A percentile compares a stretch with the other conserved stretches of the same genome.
These are phyloP conservation scores for Plemyria rubiginata DNA, from an alignment of 2,888 invertebrate species.

Conservation along the genomic window DNA sequence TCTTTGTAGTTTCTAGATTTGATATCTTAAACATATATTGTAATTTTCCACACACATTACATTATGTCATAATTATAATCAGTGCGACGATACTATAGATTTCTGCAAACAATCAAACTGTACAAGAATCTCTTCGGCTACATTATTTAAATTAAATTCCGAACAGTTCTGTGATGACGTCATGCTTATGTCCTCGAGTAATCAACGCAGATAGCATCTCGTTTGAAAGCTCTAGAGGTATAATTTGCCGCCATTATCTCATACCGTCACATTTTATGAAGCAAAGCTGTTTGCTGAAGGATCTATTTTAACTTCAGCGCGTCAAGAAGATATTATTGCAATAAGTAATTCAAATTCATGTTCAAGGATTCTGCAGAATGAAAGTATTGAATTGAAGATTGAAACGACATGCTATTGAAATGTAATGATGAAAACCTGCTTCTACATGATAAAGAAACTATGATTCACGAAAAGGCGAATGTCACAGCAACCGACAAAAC, in stretches of 20 bases:
- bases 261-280: slow-evolving; percentile 24
- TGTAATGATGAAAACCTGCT: background rate
- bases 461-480: slow-evolving; percentile 35
- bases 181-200: slow-evolving; percentile 20
- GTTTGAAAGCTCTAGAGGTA: slow-evolving; percentile 27
- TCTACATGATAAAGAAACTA: background rate
- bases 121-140: background rate
- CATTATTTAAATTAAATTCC: slow-evolving; percentile 4
- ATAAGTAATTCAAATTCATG: background rate
- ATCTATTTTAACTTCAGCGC: slow-evolving; percentile 13
- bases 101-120: background rate
- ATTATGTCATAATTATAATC: too few species aligned
- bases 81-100: too few species aligned
- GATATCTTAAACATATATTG: too few species aligned
- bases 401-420: background rate
- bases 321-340: background rate
- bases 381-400: background rate
- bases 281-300: slow-evolving; percentile 23
- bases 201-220: slow-evolving; percentile 27
- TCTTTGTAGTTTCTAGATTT: too few species aligned
- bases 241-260: slow-evolving; percentile 32
- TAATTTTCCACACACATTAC: background rate
- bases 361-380: slow-evolving; percentile 3
- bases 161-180: slow-evolving; percentile 18
- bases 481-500: slow-evolving; percentile 21